Evolutionary conservation across 2,797 vertebrate species (phyloP).

Genomic region (Dallia pectoralis): DNA sequence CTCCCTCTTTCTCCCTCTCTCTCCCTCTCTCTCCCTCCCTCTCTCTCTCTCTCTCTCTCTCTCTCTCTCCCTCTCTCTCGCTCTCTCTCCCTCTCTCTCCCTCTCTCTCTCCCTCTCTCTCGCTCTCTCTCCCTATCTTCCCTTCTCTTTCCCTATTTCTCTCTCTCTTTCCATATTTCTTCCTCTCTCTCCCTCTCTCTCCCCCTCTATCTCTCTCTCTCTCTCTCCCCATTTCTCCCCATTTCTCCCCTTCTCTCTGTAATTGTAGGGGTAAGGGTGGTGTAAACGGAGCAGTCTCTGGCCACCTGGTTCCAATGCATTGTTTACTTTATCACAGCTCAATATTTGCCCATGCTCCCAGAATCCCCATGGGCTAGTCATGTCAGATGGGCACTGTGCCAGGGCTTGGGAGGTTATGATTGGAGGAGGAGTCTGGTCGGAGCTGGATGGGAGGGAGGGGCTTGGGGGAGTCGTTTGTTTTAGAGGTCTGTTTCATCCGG

Average conservation of each 20-base stretch:
- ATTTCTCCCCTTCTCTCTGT: constrained; percentile 25
- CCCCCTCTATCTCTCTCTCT: too few relatives aligned
- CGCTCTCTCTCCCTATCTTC: constrained; percentile 77
- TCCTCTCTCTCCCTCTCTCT: background rate
- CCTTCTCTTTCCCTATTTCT: constrained; percentile 39
- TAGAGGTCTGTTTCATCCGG: constrained; percentile 85
- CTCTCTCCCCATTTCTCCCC: too few relatives aligned
- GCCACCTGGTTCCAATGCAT: constrained; percentile 87
- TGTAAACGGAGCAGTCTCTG: constrained; percentile 72
- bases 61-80: background rate
- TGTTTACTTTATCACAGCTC: constrained; percentile 90
- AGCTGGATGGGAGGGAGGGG: constrained; percentile 67
- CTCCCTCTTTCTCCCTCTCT: constrained; percentile 43
- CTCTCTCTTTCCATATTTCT: constrained; percentile 21
- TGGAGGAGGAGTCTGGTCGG: constrained; percentile 41
- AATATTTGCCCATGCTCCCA: constrained; percentile 92
- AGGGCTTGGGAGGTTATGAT: constrained; percentile 71
- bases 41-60: background rate
- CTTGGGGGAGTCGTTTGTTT: constrained; percentile 53
- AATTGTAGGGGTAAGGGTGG: constrained; percentile 44
- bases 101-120: constrained; percentile 66
- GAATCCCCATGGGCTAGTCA: constrained; percentile 72
- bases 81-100: too few relatives aligned
- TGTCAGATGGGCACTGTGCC: constrained; percentile 20
- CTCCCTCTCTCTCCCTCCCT: constrained; percentile 38